Percentiles rank a stretch among this genome's conserved stretches.
These are phyloP conservation scores for Takifugu rubripes DNA, from an alignment of 2,797 vertebrate species.

Conservation along the genomic window DNA sequence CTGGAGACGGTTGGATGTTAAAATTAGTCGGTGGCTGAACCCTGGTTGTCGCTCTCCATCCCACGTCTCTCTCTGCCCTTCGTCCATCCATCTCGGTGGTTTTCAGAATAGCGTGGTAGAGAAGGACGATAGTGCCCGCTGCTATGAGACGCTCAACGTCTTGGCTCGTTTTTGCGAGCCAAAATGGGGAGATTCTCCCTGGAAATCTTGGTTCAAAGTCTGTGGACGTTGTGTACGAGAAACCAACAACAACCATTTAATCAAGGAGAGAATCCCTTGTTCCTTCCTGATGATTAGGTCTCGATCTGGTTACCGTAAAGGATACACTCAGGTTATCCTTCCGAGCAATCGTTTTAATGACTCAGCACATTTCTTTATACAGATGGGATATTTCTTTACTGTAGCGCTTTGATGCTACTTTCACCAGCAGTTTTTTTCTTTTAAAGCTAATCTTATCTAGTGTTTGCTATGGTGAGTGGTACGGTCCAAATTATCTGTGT, in stretches of 20 bases:
- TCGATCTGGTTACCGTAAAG: neutral
- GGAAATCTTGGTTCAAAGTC: no score
- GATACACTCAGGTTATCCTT: neutral
- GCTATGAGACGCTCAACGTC: constrained; percentile 19
- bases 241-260: no score
- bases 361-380: no score
- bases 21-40: constrained; percentile 88
- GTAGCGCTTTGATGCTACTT: constrained; percentile 1
- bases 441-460: constrained; percentile 42
- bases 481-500: constrained; percentile 42
- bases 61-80: constrained; percentile 24
- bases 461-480: constrained; percentile 42
- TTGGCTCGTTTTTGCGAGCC: neutral
- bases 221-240: neutral
- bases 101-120: constrained; percentile 68
- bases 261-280: no score
- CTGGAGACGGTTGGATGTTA: constrained; percentile 72
- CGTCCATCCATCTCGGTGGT: constrained; percentile 55
- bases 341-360: neutral
- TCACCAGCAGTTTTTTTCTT: constrained; percentile 16
- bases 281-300: neutral
- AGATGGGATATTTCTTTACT: constrained; percentile 2
- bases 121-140: constrained; percentile 72
- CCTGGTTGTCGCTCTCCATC: constrained; percentile 67
- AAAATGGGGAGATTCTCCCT: neutral